Evolutionary conservation across 2,797 vertebrate species (phyloP), one percentile per base, ranked within the genome.

Genomic region (Acipenser transmontanus): DNA sequence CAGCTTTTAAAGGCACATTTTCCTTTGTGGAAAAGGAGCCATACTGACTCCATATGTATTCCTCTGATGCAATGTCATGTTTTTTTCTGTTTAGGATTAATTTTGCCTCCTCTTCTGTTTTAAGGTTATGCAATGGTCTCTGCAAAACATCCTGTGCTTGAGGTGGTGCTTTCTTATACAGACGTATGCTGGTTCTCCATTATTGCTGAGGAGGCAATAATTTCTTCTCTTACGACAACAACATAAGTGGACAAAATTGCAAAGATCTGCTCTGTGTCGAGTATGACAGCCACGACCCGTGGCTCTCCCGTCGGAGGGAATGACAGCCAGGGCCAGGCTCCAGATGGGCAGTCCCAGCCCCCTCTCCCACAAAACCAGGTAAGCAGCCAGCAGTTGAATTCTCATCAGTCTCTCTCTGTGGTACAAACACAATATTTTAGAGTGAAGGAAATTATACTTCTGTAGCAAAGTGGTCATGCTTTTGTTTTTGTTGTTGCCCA

Each of bases 191-290:
- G 93, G 91, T 93, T 97, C 89, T 93, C 91, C 93, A 90, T 76
- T 88, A 88, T 92, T 89, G 91, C 88, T 95, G 92, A 98, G 94
- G 87, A 93, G 94, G 95, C 93, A 94, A 92, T 98, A 92, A 96
- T 95, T 99, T 97, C 90, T 91, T 94, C 93, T 86, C 87, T 94
- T 82, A 88, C 89, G 81, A 94, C 94, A 88, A 93, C 95, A 89
- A 94, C 94, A 89, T 99, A 98, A 98, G 90, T 94, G 95, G 97
- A 97, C 97, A 99, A 99, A 95, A 99, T 99, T 98, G 96, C 97
- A 97, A 99, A 98, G 92, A 98, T 99, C 93, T 99, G 97, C 94
- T 96, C 97, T 76, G 95, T 98, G 92, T 96, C 97, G 95, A 98
- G 94, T 95, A 99, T 99, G 97, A 99, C 97, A 87, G 97, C 97